Evolutionary conservation across 2,797 vertebrate species (phyloP), one percentile per base, ranked within the genome.

Genomic region (Zalophus californianus): DNA sequence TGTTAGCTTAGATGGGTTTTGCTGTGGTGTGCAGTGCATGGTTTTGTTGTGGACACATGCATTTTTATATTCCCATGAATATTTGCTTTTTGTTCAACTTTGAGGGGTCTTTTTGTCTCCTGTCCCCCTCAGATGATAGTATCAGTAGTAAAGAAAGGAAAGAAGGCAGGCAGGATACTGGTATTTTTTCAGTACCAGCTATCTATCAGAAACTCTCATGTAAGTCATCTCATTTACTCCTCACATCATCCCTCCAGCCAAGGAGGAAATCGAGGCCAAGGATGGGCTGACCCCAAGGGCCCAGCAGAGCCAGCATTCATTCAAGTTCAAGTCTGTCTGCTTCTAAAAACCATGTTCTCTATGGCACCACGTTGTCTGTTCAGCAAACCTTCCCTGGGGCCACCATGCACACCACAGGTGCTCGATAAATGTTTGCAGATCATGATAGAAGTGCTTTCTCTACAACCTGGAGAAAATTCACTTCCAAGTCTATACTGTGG

Each of bases 11-110:
- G 44, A 23, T 7, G 16, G 2, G 9, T 12, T 92, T 72, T 70
- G 44, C 29, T 0, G 1, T 23, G 35, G 32, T 38, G 15, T 54
- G 13, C 2, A 9, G 9, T 38, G 50, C 11, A 32, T 73, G 27
- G 64, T 82, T 93, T 88, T 87, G 62, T 25, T 70, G 20, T 35
- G 11, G n/a, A 68, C 38, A 18, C 0, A 20, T 60, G 27, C 4
- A 48, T 64, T 91, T 64, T 72, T 27, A 82, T 44, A 88, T 13
- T 41, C 50, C 50, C 29, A 29, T 12, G 54, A 44, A 32, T 60
- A 27, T 88, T 90, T 79, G 25, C 44, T 64, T 94, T 85, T 62
- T 83, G 50, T 93, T 89, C 50, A 58, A n/a, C 52, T 89, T 91
- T 0, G 14, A 73, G 29, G 13, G 7, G 29, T 68, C n/a, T 73